Conservation (phyloP, 2,113 vertebrate genomes). For the Platysteira castanea region DNA sequence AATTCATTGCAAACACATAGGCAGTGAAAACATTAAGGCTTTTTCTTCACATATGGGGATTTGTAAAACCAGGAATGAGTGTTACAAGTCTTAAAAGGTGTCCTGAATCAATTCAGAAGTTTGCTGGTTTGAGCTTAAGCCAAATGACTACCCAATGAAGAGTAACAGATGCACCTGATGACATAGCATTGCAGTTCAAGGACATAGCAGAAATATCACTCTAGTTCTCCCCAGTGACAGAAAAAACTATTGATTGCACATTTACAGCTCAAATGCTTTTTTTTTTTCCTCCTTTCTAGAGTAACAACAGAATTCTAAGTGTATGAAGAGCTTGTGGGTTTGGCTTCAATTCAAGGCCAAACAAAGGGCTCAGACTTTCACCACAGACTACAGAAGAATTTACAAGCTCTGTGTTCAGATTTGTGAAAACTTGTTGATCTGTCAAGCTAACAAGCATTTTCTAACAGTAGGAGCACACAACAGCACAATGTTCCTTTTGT, state of each 20-base stretch:
- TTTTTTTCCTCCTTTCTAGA: not conserved
- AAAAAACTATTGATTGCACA: conserved; percentile 60
- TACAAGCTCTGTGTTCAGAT: not conserved
- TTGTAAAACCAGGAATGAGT: not conserved
- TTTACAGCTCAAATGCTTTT: conserved; percentile 46
- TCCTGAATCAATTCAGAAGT: not conserved
- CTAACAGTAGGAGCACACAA: not conserved
- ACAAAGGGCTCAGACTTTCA: conserved; percentile 29
- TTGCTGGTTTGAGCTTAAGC: not conserved
- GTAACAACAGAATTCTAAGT: conserved; percentile 25
- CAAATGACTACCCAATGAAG: not conserved
- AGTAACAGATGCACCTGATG: conserved; percentile 48
- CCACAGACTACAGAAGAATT: not conserved
- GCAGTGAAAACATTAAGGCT: not conserved
- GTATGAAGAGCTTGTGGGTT: conserved; percentile 2
- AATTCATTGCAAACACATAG: not conserved
- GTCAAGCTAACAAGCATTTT: not conserved
- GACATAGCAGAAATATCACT: conserved; percentile 31
- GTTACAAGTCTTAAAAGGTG: not conserved
- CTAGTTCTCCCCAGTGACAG: conserved; percentile 36
- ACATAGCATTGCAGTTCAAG: conserved; percentile 56
- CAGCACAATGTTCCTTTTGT: not conserved
- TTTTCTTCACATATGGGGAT: not conserved
- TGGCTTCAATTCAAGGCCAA: conserved; percentile 55
- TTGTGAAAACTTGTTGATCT: conserved; percentile 19